Evolutionary conservation across 2,888 invertebrate genomes (phyloP).

Genomic region (Eupithecia insigniata): DNA sequence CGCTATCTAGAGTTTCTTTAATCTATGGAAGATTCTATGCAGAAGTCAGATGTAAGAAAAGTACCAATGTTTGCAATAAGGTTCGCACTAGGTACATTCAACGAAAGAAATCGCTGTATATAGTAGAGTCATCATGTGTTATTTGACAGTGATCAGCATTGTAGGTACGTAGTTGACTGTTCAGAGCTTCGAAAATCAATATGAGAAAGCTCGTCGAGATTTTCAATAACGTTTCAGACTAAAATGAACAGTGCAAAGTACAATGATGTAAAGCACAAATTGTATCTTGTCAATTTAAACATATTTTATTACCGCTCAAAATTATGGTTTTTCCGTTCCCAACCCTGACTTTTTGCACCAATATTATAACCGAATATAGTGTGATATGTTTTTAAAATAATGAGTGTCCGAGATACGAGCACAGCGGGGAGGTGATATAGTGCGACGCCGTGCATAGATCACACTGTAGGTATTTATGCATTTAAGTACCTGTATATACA

Average conservation of each 20-base stretch:
- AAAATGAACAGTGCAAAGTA: neutral
- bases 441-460: slow-evolving; percentile 64
- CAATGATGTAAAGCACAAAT: neutral
- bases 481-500: slow-evolving; percentile 49
- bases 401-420: slow-evolving; percentile 56
- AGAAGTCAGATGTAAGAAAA: neutral
- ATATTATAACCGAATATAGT: slow-evolving; percentile 62
- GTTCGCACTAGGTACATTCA: neutral
- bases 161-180: too few relatives aligned
- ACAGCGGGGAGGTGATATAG: slow-evolving; percentile 62
- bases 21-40: too few relatives aligned
- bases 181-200: neutral
- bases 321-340: slow-evolving; percentile 39
- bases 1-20: too few relatives aligned
- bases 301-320: slow-evolving; percentile 31
- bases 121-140: neutral
- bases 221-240: neutral
- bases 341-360: slow-evolving; percentile 61
- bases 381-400: slow-evolving; percentile 71
- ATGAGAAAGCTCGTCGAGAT: neutral
- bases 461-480: slow-evolving; percentile 58
- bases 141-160: neutral
- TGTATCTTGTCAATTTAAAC: slow-evolving; percentile 28
- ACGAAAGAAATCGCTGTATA: neutral
- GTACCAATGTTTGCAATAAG: neutral